A percentile compares a stretch with the other conserved stretches of the same genome.
phyloP scores from a whole-genome alignment of 2,113 vertebrate species.

The Pachypanchax playfairii region DNA sequence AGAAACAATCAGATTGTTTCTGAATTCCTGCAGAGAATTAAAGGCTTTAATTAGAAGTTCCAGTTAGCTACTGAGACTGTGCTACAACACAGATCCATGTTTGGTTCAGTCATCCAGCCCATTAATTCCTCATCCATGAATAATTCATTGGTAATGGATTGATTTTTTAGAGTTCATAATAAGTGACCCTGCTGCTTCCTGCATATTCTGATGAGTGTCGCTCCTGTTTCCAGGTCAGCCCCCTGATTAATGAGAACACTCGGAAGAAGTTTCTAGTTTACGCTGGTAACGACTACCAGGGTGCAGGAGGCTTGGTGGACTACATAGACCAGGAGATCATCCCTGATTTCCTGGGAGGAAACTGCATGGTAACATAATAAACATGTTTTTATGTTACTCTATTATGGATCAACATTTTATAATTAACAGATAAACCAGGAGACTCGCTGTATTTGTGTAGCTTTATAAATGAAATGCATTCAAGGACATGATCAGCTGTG shows the following conservation, averaged over 20 bases:
- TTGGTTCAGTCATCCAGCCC: neutral
- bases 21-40: no score
- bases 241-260: constrained; percentile 97
- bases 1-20: no score
- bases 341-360: constrained; percentile 93
- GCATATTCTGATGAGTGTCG: neutral
- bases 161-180: neutral
- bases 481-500: no score
- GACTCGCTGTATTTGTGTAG: no score
- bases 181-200: neutral
- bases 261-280: constrained; percentile 97
- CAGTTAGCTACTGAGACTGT: neutral
- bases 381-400: neutral
- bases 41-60: no score
- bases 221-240: constrained; percentile 85
- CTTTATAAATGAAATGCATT: no score
- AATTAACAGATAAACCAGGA: no score
- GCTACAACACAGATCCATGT: neutral
- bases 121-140: constrained; percentile 4
- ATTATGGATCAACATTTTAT: no score
- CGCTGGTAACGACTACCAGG: constrained; percentile 95
- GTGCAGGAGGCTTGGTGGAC: constrained; percentile 89
- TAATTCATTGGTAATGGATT: constrained; percentile 8
- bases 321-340: constrained; percentile 92
- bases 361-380: constrained; percentile 84